phyloP scores from a whole-genome alignment of 2,797 vertebrate genomes.

The Microctenopoma steveboyesi region DNA sequence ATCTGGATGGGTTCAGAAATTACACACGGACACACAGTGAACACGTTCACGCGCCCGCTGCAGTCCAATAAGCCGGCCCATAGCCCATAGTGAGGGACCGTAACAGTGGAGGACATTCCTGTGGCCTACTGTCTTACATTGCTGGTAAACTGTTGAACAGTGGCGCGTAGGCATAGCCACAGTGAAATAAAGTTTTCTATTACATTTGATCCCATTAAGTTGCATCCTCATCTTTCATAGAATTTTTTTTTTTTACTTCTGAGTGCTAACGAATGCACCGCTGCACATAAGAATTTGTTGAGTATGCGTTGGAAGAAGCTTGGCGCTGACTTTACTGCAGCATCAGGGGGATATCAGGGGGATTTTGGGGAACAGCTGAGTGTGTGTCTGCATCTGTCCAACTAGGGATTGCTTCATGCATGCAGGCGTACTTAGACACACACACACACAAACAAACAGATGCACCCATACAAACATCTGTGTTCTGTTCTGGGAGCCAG shows the following conservation, averaged over 20 bases:
- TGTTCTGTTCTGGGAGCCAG: conserved; percentile 55
- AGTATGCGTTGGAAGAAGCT: conserved; percentile 12
- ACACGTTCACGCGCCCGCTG: conserved; percentile 22
- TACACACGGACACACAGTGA: conserved; percentile 41
- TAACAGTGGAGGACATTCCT: conserved; percentile 39
- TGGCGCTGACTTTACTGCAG: conserved; percentile 30
- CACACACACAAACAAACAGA: conserved; percentile 20
- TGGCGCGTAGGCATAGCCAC: conserved; percentile 10
- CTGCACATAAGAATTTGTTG: conserved; percentile 9
- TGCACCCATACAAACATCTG: conserved; percentile 57
- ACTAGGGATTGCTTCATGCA: conserved; percentile 21
- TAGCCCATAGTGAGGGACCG: conserved; percentile 39
- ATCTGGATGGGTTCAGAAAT: conserved; percentile 51
- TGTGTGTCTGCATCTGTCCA: conserved; percentile 41
- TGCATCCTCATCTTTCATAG: not conserved
- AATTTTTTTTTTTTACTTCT: not conserved
- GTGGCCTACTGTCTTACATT: conserved; percentile 29
- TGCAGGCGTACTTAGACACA: conserved; percentile 15
- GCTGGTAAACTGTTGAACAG: not conserved
- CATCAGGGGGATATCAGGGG: conserved; percentile 18
- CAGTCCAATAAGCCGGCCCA: conserved; percentile 46
- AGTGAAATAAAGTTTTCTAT: not conserved
- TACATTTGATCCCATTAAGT: not conserved
- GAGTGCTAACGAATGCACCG: conserved; percentile 3
- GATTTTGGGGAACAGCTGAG: conserved; percentile 66